Evolutionary conservation across 2,888 invertebrate genomes (phyloP).

Genomic region (Drosophila falleni): DNA sequence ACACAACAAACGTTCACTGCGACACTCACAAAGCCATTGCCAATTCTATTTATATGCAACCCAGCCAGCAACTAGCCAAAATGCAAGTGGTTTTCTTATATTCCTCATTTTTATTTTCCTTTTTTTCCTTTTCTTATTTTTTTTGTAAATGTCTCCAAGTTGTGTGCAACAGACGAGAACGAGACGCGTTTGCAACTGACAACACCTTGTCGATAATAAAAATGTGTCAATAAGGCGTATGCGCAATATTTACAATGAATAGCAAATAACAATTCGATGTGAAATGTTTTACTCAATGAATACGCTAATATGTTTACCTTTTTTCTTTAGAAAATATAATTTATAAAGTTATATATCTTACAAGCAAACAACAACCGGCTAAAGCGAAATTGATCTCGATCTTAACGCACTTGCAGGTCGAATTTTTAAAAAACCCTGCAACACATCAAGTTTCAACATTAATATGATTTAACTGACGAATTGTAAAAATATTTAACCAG

Average conservation of each 20-base stretch:
- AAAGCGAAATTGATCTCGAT: too few relatives aligned
- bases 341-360: background rate
- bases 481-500: too few relatives aligned
- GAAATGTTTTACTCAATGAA: background rate
- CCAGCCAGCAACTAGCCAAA: conserved; percentile 56
- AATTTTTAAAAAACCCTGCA: too few relatives aligned
- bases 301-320: too few relatives aligned
- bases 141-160: conserved; percentile 42
- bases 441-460: too few relatives aligned
- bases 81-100: conserved; percentile 64
- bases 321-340: background rate
- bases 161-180: conserved; percentile 23
- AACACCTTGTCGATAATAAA: conserved; percentile 20
- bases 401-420: too few relatives aligned
- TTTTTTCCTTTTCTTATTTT: background rate
- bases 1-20: conserved; percentile 22
- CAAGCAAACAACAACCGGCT: too few relatives aligned
- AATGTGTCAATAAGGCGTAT: conserved; percentile 29
- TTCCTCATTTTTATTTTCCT: conserved; percentile 7
- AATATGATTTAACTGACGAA: too few relatives aligned
- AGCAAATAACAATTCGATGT: background rate
- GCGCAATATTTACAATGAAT: conserved; percentile 9
- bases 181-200: conserved; percentile 23
- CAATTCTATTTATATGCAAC: conserved; percentile 69
- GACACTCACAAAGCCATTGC: conserved; percentile 69